These are phyloP conservation scores for Peromyscus californicus DNA, from an alignment of 2,113 vertebrate species.

Conservation along the genomic window DNA sequence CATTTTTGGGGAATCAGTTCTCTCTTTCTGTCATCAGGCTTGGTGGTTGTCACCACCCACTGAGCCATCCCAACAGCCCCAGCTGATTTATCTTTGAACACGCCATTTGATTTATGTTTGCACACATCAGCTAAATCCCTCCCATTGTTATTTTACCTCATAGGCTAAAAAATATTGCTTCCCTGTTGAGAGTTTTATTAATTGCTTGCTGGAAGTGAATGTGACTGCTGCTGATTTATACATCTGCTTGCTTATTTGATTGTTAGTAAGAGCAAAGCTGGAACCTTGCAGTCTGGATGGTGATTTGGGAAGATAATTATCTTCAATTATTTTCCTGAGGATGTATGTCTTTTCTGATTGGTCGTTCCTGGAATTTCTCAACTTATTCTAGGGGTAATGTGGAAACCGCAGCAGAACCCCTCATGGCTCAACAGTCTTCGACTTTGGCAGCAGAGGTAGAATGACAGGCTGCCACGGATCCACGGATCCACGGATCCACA, in stretches of 20 bases:
- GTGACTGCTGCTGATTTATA: constrained; percentile 55
- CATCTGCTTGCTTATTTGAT: constrained; percentile 26
- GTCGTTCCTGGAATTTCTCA: constrained; percentile 52
- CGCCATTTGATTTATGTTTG: not conserved
- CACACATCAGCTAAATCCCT: not conserved
- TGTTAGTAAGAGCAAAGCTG: constrained; percentile 33
- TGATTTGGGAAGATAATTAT: constrained; percentile 34
- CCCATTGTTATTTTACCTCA: not conserved
- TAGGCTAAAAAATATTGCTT: constrained; percentile 12
- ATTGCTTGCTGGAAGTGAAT: not conserved
- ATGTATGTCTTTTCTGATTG: constrained; percentile 8
- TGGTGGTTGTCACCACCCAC: not conserved
- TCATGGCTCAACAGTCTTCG: not conserved
- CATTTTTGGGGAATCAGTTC: not conserved
- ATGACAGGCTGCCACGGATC: fast-evolving
- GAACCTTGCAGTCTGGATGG: constrained; percentile 42
- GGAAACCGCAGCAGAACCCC: not conserved
- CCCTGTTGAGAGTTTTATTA: not conserved
- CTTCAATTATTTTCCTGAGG: constrained; percentile 47
- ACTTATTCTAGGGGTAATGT: not conserved
- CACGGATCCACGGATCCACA: too few relatives aligned
- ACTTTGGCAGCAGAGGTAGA: not conserved
- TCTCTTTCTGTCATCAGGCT: not conserved
- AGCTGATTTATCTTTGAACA: constrained; percentile 2
- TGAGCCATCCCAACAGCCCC: too few relatives aligned